Percentiles rank a stretch among this genome's conserved stretches.
phyloP scores from a whole-genome alignment of 2,888 invertebrate species.

The Cactoblastis cactorum region DNA sequence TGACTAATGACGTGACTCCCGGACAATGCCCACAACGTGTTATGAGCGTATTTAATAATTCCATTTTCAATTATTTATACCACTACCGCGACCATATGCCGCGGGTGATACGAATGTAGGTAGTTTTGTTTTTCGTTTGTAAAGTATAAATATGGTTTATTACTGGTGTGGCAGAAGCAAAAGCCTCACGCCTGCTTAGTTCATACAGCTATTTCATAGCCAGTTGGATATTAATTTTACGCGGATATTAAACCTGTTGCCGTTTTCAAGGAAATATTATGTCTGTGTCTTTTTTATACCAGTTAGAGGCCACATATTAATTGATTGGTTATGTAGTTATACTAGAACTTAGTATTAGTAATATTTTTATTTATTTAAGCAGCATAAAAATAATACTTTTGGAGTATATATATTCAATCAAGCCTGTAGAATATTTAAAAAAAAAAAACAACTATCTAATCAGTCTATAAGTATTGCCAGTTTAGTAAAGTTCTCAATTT shows the following conservation, averaged over 20 bases:
- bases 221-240: background rate
- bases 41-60: conserved; percentile 61
- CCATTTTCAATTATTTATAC: conserved; percentile 59
- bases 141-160: background rate
- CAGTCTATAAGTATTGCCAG: no score
- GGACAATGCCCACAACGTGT: conserved; percentile 49
- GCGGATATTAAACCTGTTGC: conserved; percentile 19
- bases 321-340: background rate
- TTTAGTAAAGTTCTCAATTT: background rate
- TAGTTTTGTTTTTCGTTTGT: background rate
- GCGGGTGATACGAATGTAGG: conserved; percentile 25
- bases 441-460: no score
- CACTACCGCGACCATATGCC: conserved; percentile 47
- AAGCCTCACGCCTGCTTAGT: background rate
- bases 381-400: no score
- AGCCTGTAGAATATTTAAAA: no score
- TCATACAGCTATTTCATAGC: background rate
- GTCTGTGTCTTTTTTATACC: background rate
- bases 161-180: background rate
- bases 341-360: background rate
- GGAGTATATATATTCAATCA: no score
- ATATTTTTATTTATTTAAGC: no score
- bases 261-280: background rate
- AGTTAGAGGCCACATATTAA: background rate
- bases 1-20: conserved; percentile 71